These are phyloP conservation scores for Agrochola lychnidis DNA, from an alignment of 2,888 invertebrate species.

Conservation along the genomic window DNA sequence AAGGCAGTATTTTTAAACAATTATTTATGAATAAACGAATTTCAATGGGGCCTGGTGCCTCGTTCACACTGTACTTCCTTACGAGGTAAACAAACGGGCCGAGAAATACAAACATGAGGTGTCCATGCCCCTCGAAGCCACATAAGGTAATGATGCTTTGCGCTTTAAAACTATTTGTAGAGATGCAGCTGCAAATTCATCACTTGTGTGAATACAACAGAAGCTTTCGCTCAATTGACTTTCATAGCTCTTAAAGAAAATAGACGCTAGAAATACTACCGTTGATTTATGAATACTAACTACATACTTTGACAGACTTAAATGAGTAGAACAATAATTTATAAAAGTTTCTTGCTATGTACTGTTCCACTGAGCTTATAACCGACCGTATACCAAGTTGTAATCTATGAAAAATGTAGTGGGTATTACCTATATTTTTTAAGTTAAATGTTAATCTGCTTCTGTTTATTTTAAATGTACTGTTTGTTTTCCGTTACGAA, in stretches of 20 bases:
- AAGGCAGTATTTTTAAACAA: slow-evolving; percentile 48
- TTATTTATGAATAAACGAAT: slow-evolving; percentile 41
- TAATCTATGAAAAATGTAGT: not conserved
- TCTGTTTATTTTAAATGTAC: not conserved
- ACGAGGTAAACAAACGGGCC: slow-evolving; percentile 56
- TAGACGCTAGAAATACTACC: not conserved
- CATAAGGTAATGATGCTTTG: slow-evolving; percentile 52
- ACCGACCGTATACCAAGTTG: not conserved
- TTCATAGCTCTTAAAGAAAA: not conserved
- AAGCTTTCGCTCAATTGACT: slow-evolving; percentile 30
- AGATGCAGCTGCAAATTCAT: slow-evolving; percentile 44
- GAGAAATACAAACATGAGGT: slow-evolving; percentile 53
- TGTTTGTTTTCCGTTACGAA: not conserved
- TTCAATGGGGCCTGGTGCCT: slow-evolving; percentile 43
- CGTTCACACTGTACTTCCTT: slow-evolving; percentile 56
- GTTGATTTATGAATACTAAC: slow-evolving; percentile 5
- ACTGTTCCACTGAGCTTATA: not conserved
- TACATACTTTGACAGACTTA: not conserved
- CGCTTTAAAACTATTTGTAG: slow-evolving; percentile 47
- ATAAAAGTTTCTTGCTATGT: not conserved
- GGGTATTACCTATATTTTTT: not conserved
- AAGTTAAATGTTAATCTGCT: not conserved
- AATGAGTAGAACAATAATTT: not conserved
- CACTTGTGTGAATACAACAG: slow-evolving; percentile 37
- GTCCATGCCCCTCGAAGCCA: slow-evolving; percentile 35